A percentile compares a stretch with the other conserved stretches of the same genome.
Evolutionary conservation across 2,888 invertebrate species (phyloP).

Genomic region (Luperina nickerlii): DNA sequence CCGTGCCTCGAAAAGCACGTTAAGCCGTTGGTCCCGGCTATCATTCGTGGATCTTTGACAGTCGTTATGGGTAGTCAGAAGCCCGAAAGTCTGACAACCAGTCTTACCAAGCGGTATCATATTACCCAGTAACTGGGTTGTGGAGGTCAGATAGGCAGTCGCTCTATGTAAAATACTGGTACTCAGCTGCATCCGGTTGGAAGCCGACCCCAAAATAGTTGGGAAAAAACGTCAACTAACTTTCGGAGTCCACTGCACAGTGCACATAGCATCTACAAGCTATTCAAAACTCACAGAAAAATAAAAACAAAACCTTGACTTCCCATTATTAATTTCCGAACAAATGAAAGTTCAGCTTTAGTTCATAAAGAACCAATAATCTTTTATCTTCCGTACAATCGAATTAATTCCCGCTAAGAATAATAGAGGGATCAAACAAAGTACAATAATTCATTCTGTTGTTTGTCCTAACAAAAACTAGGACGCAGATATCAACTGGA

Average conservation of each 20-base stretch:
- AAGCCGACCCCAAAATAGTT: too few relatives aligned
- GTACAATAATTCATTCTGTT: conserved; percentile 62
- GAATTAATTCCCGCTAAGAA: conserved; percentile 52
- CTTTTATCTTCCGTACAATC: conserved; percentile 57
- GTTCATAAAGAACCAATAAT: conserved; percentile 59
- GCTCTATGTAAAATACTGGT: too few relatives aligned
- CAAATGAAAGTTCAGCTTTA: conserved; percentile 41
- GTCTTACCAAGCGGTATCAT: too few relatives aligned
- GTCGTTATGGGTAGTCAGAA: too few relatives aligned
- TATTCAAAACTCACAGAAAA: neutral
- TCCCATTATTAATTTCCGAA: conserved; percentile 28
- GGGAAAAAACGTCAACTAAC: too few relatives aligned
- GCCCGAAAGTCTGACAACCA: too few relatives aligned
- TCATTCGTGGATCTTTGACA: too few relatives aligned
- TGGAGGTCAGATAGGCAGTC: too few relatives aligned
- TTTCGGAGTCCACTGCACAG: neutral
- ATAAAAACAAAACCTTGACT: neutral
- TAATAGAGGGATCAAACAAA: conserved; percentile 62
- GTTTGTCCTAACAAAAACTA: conserved; percentile 62
- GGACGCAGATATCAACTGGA: conserved; percentile 45
- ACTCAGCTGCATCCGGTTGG: too few relatives aligned
- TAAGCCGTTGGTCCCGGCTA: too few relatives aligned
- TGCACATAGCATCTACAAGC: neutral
- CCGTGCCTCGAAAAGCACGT: too few relatives aligned
- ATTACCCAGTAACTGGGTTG: too few relatives aligned